phyloP scores from a whole-genome alignment of 2,888 invertebrate genomes.

The Meta bourneti region DNA sequence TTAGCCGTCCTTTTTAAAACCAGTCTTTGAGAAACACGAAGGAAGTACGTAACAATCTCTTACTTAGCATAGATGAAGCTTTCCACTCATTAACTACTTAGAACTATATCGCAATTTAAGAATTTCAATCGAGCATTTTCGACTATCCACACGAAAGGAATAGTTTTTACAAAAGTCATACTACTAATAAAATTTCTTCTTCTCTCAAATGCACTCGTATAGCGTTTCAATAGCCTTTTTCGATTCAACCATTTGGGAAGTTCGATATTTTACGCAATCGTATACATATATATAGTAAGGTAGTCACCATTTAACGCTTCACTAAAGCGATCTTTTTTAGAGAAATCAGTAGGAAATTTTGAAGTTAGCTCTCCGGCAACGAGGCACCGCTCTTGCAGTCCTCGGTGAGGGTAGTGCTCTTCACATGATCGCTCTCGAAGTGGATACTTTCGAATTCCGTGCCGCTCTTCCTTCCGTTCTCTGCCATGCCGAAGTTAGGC shows the following conservation, averaged over 20 bases:
- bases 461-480: slow-evolving; percentile 15
- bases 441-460: slow-evolving; percentile 7
- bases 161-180: too few species aligned
- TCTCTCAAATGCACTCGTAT: too few species aligned
- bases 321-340: too few species aligned
- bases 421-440: slow-evolving; percentile 19
- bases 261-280: too few species aligned
- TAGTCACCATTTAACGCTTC: too few species aligned
- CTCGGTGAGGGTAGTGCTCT: slow-evolving; percentile 21
- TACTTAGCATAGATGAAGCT: slow-evolving; percentile 56
- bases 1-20: slow-evolving; percentile 53
- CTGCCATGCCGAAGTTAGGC: slow-evolving; percentile 41
- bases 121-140: background rate
- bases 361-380: slow-evolving; percentile 52
- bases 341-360: background rate
- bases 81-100: background rate
- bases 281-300: too few species aligned
- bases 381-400: background rate
- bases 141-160: too few species aligned
- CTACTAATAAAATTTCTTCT: too few species aligned
- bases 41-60: slow-evolving; percentile 64
- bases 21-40: slow-evolving; percentile 8
- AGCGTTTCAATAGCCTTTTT: too few species aligned
- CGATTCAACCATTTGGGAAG: too few species aligned
- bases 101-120: slow-evolving; percentile 5